Evolutionary conservation across 2,888 invertebrate genomes (phyloP).

Genomic region (Bombylius major): DNA sequence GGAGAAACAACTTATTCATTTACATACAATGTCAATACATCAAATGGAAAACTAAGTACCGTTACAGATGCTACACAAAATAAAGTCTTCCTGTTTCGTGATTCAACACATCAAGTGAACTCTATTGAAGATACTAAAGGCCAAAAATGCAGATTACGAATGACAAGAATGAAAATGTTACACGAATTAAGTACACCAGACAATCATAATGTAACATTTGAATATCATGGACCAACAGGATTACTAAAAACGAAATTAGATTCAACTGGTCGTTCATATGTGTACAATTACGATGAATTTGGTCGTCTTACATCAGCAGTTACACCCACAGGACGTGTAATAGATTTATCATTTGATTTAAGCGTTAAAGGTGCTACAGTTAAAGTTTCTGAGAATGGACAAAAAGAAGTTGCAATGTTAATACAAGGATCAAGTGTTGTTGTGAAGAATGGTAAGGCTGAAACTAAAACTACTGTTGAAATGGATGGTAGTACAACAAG

Average conservation of each 20-base stretch:
- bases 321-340: constrained; percentile 90
- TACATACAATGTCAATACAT: constrained; percentile 92
- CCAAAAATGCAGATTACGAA: constrained; percentile 76
- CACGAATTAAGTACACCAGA: constrained; percentile 85
- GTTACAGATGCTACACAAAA: constrained; percentile 90
- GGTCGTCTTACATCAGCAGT: constrained; percentile 83
- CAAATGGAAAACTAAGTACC: constrained; percentile 85
- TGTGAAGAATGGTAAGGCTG: constrained; percentile 69
- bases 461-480: constrained; percentile 64
- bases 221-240: constrained; percentile 84
- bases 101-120: constrained; percentile 79
- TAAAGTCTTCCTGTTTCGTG: constrained; percentile 69
- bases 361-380: constrained; percentile 83
- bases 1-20: constrained; percentile 88
- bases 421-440: constrained; percentile 80
- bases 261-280: constrained; percentile 79
- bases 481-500: constrained; percentile 74
- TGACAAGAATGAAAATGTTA: constrained; percentile 87
- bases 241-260: constrained; percentile 79
- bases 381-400: constrained; percentile 67
- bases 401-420: constrained; percentile 70
- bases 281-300: constrained; percentile 91
- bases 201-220: constrained; percentile 86
- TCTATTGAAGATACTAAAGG: constrained; percentile 90
- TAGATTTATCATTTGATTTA: constrained; percentile 76